These are phyloP conservation scores for Therioaphis trifolii DNA, from an alignment of 2,888 invertebrate genomes.

Conservation along the genomic window DNA sequence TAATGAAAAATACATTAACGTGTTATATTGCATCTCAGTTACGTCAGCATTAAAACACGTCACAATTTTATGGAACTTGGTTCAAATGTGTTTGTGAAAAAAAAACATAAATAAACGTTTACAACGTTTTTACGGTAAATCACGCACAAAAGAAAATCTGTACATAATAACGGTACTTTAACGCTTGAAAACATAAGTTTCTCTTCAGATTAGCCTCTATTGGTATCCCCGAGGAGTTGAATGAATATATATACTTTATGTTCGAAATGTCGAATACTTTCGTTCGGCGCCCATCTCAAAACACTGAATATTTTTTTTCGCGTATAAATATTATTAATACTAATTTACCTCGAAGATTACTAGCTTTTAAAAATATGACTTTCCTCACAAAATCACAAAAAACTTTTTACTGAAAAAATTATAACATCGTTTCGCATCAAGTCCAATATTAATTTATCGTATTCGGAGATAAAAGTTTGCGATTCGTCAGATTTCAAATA, in stretches of 20 bases:
- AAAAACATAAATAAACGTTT: neutral
- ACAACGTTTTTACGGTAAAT: conserved; percentile 12
- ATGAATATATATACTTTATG: neutral
- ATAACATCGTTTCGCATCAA: too few species aligned
- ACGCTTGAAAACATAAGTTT: conserved; percentile 36
- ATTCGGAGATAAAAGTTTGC: neutral
- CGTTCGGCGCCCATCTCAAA: neutral
- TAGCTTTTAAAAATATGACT: too few species aligned
- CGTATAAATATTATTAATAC: too few species aligned
- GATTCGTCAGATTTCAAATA: neutral
- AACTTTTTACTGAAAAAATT: too few species aligned
- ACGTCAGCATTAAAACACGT: neutral
- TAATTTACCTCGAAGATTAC: too few species aligned
- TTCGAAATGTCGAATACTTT: conserved; percentile 17
- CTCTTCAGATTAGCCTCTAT: conserved; percentile 36
- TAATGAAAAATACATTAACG: neutral
- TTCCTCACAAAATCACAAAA: too few species aligned
- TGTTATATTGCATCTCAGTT: neutral
- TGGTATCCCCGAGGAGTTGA: conserved; percentile 9
- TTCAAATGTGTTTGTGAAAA: neutral
- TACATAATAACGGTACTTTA: conserved; percentile 37
- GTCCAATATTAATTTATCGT: neutral
- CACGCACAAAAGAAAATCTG: conserved; percentile 30
- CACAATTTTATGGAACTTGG: neutral
- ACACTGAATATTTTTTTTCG: neutral